phyloP scores from a whole-genome alignment of 2,113 vertebrate genomes.

The Garra rufa region DNA sequence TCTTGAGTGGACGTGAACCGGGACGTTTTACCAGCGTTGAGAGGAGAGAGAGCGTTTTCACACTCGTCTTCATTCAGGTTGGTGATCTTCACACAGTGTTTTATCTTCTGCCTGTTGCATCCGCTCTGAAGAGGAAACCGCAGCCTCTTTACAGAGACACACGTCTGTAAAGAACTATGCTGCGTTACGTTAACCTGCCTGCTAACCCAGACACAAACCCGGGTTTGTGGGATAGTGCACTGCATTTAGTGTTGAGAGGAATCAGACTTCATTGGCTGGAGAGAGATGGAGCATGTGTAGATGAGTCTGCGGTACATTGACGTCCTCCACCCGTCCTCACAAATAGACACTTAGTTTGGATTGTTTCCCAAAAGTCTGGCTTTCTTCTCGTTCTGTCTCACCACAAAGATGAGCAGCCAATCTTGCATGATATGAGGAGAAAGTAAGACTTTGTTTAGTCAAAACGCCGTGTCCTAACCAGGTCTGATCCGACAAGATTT shows the following conservation, averaged over 20 bases:
- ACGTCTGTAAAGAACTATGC: slow-evolving; percentile 31
- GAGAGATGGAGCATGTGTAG: slow-evolving; percentile 12
- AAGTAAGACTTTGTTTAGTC: neutral
- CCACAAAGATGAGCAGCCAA: neutral
- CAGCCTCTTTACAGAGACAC: slow-evolving; percentile 38
- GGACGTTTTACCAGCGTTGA: slow-evolving; percentile 15
- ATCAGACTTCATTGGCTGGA: too few species aligned
- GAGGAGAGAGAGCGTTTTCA: slow-evolving; percentile 19
- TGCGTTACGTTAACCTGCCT: slow-evolving; percentile 46
- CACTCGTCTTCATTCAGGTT: slow-evolving; percentile 45
- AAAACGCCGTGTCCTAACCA: neutral
- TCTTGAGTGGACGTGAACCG: slow-evolving; percentile 9
- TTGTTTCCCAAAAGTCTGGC: neutral
- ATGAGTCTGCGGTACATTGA: neutral
- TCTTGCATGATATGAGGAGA: neutral
- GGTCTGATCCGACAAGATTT: neutral
- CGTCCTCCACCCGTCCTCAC: neutral
- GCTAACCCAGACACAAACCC: slow-evolving; percentile 70
- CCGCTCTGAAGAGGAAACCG: slow-evolving; percentile 7
- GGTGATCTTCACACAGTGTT: slow-evolving; percentile 45
- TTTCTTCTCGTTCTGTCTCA: slow-evolving; percentile 1
- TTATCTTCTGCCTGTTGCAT: slow-evolving; percentile 46
- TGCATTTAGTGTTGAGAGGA: neutral
- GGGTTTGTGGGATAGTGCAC: slow-evolving; percentile 63
- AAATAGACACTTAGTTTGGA: neutral